phyloP scores from a whole-genome alignment of 2,888 invertebrate genomes.

The Papilio protenor region DNA sequence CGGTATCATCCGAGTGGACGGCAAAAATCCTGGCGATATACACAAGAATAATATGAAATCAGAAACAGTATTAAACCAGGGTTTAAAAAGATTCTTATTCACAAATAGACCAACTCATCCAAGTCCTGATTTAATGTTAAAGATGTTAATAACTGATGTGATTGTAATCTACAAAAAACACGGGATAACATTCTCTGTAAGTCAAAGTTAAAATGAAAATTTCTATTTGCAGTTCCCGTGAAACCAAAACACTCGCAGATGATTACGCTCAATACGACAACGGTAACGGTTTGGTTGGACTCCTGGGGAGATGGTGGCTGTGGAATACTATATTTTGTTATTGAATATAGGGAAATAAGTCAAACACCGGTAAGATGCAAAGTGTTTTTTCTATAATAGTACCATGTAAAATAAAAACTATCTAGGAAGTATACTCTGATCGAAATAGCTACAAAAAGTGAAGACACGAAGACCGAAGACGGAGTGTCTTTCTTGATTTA shows the following conservation, averaged over 20 bases:
- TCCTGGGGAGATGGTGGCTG: constrained; percentile 96
- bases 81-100: not conserved
- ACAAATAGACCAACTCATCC: not conserved
- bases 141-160: not conserved
- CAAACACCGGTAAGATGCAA: constrained; percentile 77
- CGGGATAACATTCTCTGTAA: not conserved
- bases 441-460: too few species aligned
- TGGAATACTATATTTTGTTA: constrained; percentile 92
- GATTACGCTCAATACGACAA: constrained; percentile 93
- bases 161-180: not conserved
- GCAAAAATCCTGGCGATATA: too few species aligned
- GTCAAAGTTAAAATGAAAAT: not conserved
- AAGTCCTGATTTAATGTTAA: not conserved
- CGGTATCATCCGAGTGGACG: too few species aligned
- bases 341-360: constrained; percentile 89
- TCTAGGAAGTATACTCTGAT: too few species aligned
- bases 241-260: constrained; percentile 92
- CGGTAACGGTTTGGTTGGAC: constrained; percentile 93
- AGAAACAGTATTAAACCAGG: too few species aligned
- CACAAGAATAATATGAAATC: too few species aligned
- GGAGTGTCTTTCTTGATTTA: too few species aligned
- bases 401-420: not conserved
- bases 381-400: too few species aligned
- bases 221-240: constrained; percentile 84
- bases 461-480: too few species aligned